Percentiles rank a stretch among this genome's conserved stretches.
phyloP scores from a whole-genome alignment of 1,140 invertebrate genomes.

The Venturia canescens region DNA sequence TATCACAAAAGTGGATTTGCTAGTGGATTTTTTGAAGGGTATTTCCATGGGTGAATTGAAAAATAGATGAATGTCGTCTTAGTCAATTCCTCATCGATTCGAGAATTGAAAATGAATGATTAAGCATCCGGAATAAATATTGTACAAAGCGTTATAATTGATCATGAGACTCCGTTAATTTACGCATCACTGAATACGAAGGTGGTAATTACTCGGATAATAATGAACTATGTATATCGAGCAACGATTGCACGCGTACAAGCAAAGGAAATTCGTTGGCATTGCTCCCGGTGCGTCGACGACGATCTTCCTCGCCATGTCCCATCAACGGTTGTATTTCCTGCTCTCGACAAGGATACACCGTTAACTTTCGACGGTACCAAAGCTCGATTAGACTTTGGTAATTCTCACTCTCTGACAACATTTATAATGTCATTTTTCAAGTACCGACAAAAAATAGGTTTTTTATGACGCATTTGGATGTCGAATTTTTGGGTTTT shows the following conservation, averaged over 20 bases:
- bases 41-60: too few species aligned
- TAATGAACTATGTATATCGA: not conserved
- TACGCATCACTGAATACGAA: not conserved
- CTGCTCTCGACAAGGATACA: constrained; percentile 54
- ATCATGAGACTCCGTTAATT: not conserved
- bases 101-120: too few species aligned
- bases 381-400: constrained; percentile 3
- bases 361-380: constrained; percentile 56
- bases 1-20: too few species aligned
- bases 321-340: constrained; percentile 59
- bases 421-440: not conserved
- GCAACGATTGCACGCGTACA: not conserved
- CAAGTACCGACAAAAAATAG: too few species aligned
- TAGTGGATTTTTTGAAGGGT: too few species aligned
- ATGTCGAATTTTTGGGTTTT: not conserved
- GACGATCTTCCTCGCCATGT: constrained; percentile 28
- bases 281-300: not conserved
- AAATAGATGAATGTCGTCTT: too few species aligned
- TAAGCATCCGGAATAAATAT: not conserved
- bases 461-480: too few species aligned
- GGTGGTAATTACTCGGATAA: not conserved
- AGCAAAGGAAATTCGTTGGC: not conserved
- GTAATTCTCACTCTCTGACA: not conserved
- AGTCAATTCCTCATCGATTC: too few species aligned
- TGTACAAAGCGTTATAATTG: not conserved